A percentile compares a stretch with the other conserved stretches of the same genome.
Conservation (phyloP, 1,140 invertebrate genomes). For the Caenorhabditis briggsae region DNA sequence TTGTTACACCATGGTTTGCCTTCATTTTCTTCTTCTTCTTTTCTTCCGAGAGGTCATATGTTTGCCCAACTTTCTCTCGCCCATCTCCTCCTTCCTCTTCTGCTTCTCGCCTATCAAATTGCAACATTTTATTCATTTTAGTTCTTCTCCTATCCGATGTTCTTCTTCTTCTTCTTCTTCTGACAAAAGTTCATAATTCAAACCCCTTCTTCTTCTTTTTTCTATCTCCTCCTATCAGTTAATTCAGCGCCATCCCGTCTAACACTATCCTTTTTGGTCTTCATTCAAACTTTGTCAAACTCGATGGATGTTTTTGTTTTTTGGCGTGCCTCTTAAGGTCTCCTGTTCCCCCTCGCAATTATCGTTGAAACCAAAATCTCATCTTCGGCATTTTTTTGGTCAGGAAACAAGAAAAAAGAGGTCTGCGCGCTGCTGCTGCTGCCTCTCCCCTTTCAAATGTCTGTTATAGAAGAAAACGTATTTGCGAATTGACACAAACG, state of each 20-base stretch:
- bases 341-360: not conserved
- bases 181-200: constrained; percentile 53
- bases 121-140: constrained; percentile 48
- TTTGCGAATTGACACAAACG: constrained; percentile 44
- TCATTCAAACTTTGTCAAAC: no score
- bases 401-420: constrained; percentile 33
- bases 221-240: not conserved
- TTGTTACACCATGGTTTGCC: constrained; percentile 54
- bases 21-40: constrained; percentile 37
- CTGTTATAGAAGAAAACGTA: constrained; percentile 44
- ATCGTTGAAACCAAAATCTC: constrained; percentile 5
- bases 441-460: constrained; percentile 15
- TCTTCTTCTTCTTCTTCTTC: not conserved
- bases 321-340: no score
- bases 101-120: constrained; percentile 54
- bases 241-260: not conserved
- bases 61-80: constrained; percentile 54
- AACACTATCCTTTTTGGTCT: no score
- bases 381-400: constrained; percentile 27
- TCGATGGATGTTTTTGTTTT: not conserved
- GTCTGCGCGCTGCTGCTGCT: not conserved
- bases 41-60: constrained; percentile 56
- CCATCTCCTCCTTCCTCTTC: constrained; percentile 25
- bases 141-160: not conserved
- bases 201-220: not conserved